A percentile compares a stretch with the other conserved stretches of the same genome.
phyloP scores from a whole-genome alignment of 2,113 vertebrate genomes.

The Osmerus eperlanus region DNA sequence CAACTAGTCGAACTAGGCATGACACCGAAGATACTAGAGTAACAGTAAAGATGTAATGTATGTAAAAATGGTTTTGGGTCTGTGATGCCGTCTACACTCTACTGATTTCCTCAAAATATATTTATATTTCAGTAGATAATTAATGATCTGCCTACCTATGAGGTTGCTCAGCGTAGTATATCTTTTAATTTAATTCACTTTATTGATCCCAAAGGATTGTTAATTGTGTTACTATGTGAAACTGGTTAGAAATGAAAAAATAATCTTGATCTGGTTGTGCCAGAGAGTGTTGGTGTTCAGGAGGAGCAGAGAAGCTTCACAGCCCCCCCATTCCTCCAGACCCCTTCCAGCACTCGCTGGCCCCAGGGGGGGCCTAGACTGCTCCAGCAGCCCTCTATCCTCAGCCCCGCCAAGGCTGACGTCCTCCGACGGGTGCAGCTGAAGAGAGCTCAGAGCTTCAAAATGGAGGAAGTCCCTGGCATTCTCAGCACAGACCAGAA shows the following conservation, averaged over 20 bases:
- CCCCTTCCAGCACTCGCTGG: constrained; percentile 64
- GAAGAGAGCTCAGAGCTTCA: constrained; percentile 83
- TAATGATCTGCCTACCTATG: no score
- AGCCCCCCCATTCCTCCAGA: constrained; percentile 58
- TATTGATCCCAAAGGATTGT: no score
- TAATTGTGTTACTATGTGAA: no score
- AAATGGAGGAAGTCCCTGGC: constrained; percentile 78
- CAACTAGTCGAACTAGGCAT: no score
- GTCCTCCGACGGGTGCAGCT: constrained; percentile 79
- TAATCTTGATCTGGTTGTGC: constrained; percentile 21
- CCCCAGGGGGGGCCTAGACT: constrained; percentile 58
- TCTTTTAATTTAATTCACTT: not conserved
- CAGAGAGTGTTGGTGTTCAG: constrained; percentile 73
- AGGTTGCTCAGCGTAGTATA: not conserved
- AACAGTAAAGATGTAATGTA: no score
- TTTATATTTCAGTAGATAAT: no score
- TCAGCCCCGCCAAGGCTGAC: constrained; percentile 75
- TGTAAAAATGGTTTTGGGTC: no score
- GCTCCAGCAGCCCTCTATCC: constrained; percentile 44
- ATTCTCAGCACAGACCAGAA: constrained; percentile 80
- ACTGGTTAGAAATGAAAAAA: not conserved
- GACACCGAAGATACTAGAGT: no score
- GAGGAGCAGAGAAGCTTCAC: constrained; percentile 73
- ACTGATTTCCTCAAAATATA: no score
- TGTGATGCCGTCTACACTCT: no score